Evolutionary conservation across 2,888 invertebrate genomes (phyloP).

Genomic region (Calameuta pallipes): DNA sequence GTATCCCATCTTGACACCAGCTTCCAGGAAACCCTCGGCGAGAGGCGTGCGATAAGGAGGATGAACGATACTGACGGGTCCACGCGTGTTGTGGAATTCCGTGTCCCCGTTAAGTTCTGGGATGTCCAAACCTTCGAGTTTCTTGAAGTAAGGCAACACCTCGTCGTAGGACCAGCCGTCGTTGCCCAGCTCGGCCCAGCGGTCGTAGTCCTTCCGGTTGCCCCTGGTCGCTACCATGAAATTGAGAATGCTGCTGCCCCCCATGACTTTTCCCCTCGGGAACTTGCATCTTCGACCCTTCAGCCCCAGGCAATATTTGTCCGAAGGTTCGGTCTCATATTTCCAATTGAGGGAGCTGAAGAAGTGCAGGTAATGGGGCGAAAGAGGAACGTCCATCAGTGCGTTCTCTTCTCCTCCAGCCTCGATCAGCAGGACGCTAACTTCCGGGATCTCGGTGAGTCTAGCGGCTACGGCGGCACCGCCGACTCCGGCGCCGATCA

Average conservation of each 20-base stretch:
- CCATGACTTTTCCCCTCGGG: slow-evolving; percentile 67
- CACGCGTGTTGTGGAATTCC: slow-evolving; percentile 72
- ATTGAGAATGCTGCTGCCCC: slow-evolving; percentile 69
- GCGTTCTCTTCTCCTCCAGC: slow-evolving; percentile 63
- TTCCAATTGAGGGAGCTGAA: slow-evolving; percentile 68
- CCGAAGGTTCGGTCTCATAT: slow-evolving; percentile 66
- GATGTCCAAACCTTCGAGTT: slow-evolving; percentile 72
- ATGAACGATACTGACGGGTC: slow-evolving; percentile 74
- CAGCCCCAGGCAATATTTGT: slow-evolving; percentile 50
- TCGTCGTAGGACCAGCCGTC: slow-evolving; percentile 65
- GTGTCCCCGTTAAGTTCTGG: slow-evolving; percentile 67
- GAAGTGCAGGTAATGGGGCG: slow-evolving; percentile 67
- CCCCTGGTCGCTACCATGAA: slow-evolving; percentile 71
- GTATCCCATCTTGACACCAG: slow-evolving; percentile 75
- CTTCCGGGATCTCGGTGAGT: slow-evolving; percentile 64
- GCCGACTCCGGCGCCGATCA: slow-evolving; percentile 66
- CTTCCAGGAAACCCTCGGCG: slow-evolving; percentile 71
- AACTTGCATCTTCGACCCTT: slow-evolving; percentile 49
- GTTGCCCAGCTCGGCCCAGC: slow-evolving; percentile 67
- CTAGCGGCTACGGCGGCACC: slow-evolving; percentile 65
- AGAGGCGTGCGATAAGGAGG: slow-evolving; percentile 69
- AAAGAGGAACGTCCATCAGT: slow-evolving; percentile 67
- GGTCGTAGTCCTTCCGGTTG: slow-evolving; percentile 67
- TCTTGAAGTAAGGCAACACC: slow-evolving; percentile 62
- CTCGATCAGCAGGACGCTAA: slow-evolving; percentile 62